These are phyloP conservation scores for Heterodera filipjevi DNA, from an alignment of 2,888 invertebrate species.

Conservation along the genomic window DNA sequence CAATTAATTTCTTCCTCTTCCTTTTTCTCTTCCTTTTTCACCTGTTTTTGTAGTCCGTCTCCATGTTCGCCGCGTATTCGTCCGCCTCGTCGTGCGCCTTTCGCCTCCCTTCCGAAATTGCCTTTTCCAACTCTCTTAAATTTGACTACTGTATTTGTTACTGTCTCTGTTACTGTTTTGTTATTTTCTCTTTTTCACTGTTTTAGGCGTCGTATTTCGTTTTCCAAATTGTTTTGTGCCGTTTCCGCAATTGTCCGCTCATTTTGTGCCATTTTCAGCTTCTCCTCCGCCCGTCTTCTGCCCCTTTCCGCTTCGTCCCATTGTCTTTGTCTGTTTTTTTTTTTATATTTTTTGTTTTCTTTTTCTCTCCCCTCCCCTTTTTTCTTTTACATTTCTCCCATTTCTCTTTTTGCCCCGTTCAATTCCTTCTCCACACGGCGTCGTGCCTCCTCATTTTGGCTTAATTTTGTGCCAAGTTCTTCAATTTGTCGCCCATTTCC, in stretches of 20 bases:
- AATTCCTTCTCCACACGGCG: constrained; percentile 61
- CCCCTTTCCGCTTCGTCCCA: constrained; percentile 59
- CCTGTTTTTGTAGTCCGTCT: constrained; percentile 62
- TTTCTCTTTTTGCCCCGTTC: constrained; percentile 53
- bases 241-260: constrained; percentile 59
- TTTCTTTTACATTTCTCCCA: constrained; percentile 43
- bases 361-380: background rate
- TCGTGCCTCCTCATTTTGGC: constrained; percentile 57
- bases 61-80: constrained; percentile 55
- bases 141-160: background rate
- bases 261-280: constrained; percentile 53
- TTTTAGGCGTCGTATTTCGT: constrained; percentile 60
- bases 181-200: constrained; percentile 41
- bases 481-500: constrained; percentile 56
- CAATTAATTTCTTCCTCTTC: constrained; percentile 56
- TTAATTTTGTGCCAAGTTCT: constrained; percentile 57
- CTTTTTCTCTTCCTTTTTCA: constrained; percentile 58
- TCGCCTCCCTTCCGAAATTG: constrained; percentile 54
- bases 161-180: no score
- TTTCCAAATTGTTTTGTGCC: constrained; percentile 60
- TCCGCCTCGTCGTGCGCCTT: constrained; percentile 61
- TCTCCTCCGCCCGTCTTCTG: constrained; percentile 58
- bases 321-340: constrained; percentile 47
- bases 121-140: constrained; percentile 54
- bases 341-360: background rate